A percentile compares a stretch with the other conserved stretches of the same genome.
These are phyloP conservation scores for Ridgeia piscesae DNA, from an alignment of 1,140 invertebrate species.

Conservation along the genomic window DNA sequence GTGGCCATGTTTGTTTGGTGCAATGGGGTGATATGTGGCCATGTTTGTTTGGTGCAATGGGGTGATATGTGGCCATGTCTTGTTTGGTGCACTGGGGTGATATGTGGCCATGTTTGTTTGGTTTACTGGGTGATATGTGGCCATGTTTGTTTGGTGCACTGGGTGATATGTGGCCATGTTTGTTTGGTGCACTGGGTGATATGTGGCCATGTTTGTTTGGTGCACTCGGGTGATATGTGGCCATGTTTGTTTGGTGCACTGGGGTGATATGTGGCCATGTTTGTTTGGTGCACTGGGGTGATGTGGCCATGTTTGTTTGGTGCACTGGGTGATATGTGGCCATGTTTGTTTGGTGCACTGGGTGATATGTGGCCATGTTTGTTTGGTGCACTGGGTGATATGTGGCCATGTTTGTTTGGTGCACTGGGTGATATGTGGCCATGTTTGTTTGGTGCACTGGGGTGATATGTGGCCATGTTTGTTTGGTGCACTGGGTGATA, in stretches of 20 bases:
- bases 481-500: not conserved
- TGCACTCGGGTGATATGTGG: not conserved
- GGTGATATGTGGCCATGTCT: not conserved
- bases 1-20: not conserved
- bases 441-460: not conserved
- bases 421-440: not conserved
- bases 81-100: not conserved
- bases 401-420: not conserved
- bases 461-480: not conserved
- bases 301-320: not conserved
- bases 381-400: too few species aligned
- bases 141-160: not conserved
- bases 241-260: not conserved
- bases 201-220: not conserved
- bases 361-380: not conserved
- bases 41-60: not conserved
- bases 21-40: not conserved
- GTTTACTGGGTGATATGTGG: too few species aligned
- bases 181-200: too few species aligned
- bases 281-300: not conserved
- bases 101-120: not conserved
- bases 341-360: not conserved
- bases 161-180: not conserved
- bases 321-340: too few species aligned
- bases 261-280: too few species aligned